These are phyloP conservation scores for Xanthorhoe designata DNA, from an alignment of 2,888 invertebrate species.

Conservation along the genomic window DNA sequence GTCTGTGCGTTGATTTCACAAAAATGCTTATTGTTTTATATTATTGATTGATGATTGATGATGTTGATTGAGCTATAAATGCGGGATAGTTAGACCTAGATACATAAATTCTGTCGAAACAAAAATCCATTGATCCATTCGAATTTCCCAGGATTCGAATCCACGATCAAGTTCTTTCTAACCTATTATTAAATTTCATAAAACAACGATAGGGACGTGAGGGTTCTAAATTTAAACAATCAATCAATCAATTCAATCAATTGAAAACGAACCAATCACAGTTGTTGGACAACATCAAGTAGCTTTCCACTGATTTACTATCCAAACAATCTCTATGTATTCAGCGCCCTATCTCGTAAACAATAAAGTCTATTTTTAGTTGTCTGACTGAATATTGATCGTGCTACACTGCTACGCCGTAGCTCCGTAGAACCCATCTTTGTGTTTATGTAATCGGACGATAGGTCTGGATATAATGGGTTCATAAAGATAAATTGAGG, in stretches of 20 bases:
- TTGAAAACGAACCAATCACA: constrained; percentile 16
- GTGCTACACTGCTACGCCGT: constrained; percentile 46
- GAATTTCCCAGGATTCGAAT: no score
- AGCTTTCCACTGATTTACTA: constrained; percentile 26
- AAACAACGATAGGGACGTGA: background rate
- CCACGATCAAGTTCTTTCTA: no score
- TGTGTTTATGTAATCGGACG: constrained; percentile 16
- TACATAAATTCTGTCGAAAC: no score
- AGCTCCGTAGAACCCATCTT: constrained; percentile 19
- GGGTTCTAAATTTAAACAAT: background rate
- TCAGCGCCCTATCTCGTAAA: constrained; percentile 34
- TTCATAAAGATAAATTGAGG: constrained; percentile 6
- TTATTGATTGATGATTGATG: no score
- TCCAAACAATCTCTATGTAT: constrained; percentile 34
- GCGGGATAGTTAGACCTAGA: no score
- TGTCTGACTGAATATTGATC: constrained; percentile 43
- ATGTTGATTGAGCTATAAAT: no score
- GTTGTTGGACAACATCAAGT: constrained; percentile 18
- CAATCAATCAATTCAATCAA: no score
- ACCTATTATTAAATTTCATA: background rate
- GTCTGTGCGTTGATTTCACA: no score
- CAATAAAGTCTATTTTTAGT: constrained; percentile 50
- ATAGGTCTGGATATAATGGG: constrained; percentile 20
- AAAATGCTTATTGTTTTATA: no score
- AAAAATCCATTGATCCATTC: no score